Evolutionary conservation across 2,113 vertebrate genomes (phyloP), one percentile per base, ranked within the genome.

Genomic region (Ptychochromis oligacanthus): DNA sequence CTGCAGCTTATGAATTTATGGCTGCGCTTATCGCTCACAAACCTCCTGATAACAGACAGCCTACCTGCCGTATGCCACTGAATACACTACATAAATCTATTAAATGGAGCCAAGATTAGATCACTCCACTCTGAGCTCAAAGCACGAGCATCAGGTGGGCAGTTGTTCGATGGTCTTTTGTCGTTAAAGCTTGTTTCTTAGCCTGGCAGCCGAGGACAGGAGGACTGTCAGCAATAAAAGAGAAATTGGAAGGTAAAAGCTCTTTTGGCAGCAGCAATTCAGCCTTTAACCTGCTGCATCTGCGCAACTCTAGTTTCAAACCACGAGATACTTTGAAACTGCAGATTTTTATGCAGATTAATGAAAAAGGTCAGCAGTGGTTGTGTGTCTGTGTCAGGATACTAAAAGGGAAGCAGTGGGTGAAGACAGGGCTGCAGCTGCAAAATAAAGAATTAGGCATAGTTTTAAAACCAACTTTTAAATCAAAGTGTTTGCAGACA

Each of bases 61-160:
- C 84, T 82, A 91, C 84, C 79, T 88, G 91, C 83, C 93, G 91
- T 93, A 90, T 95, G 95, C 91, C 85, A 61, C 81, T 56, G 75
- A 77, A 81, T 31, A 36, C 43, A 15, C 38, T 76, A 74, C 72
- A 81, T 94, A 93, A 93, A 94, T 88, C 78, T 64, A 85, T 91
- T 83, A 85, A 77, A 54, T 54, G 18, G 60, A 8, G 79, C 76
- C 24, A 87, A n/a, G 82, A 87, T 85, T 80, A 84, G 76, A 72
- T 81, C 5, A 8, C 15, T 49, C 20, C 15, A 40, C 20, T 56
- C 56, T 61, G 62, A 14, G 18, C 46, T 31, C 17, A 40, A 59
- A 57, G 75, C 36, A 15, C 26, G 3, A 65, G 74, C 65, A 55
- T 80, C 76, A 20, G 77, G 38, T 57, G 65, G 65, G 17, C 61